These are phyloP conservation scores for Montipora capricornis DNA, from an alignment of 64 coral and sea anemone species.

Conservation along the genomic window DNA sequence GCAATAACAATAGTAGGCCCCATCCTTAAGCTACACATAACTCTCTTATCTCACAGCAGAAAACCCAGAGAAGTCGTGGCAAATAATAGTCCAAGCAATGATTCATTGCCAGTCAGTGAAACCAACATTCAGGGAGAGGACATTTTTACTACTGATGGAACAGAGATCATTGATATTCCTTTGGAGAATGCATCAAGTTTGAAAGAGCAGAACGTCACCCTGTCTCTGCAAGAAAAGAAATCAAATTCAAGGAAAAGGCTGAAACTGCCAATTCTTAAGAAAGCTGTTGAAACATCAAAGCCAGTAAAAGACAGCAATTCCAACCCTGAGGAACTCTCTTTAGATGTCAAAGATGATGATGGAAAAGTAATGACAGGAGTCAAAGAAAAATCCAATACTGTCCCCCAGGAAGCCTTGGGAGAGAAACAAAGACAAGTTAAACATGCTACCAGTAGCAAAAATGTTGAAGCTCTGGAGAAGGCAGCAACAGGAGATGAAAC, in stretches of 20 bases:
- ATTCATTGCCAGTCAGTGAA: neutral
- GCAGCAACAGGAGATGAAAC: neutral
- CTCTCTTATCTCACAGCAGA: neutral
- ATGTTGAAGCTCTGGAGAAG: neutral
- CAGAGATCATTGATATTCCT: neutral
- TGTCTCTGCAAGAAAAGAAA: neutral
- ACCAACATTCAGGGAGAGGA: neutral
- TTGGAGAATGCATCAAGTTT: neutral
- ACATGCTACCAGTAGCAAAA: neutral
- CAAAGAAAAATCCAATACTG: neutral
- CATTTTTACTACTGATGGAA: neutral
- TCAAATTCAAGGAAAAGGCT: slow-evolving; percentile 13
- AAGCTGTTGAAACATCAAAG: neutral
- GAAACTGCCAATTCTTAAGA: neutral
- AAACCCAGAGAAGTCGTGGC: neutral
- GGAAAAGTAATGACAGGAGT: neutral
- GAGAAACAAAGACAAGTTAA: neutral
- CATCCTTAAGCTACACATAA: neutral
- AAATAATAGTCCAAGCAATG: neutral
- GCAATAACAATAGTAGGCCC: too few relatives aligned
- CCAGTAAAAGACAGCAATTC: neutral
- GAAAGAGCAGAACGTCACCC: neutral
- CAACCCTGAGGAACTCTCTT: neutral
- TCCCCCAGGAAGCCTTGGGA: neutral
- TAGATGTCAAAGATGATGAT: neutral